phyloP scores from a whole-genome alignment of 1,140 invertebrate genomes.

The Condylostylus longicornis region DNA sequence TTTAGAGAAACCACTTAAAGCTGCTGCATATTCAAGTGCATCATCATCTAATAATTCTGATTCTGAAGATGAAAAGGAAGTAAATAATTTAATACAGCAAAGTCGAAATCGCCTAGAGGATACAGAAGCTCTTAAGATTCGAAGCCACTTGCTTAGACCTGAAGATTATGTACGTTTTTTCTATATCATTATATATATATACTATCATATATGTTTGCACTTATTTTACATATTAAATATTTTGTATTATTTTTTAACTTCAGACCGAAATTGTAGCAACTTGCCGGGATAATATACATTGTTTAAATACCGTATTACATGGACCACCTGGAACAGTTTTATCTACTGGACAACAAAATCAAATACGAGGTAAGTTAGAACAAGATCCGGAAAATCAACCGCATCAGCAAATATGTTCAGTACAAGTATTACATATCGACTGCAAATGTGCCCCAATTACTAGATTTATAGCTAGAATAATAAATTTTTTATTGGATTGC shows the following conservation, averaged over 20 bases:
- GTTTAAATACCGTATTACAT: constrained; percentile 41
- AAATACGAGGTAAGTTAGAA: constrained; percentile 30
- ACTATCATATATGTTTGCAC: background rate
- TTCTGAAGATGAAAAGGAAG: constrained; percentile 28
- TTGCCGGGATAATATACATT: constrained; percentile 56
- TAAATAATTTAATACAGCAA: constrained; percentile 25
- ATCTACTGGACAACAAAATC: constrained; percentile 21
- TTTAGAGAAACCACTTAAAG: constrained; percentile 25
- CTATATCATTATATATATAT: background rate
- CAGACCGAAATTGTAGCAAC: constrained; percentile 59
- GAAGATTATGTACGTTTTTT: constrained; percentile 30
- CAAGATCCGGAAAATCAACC: background rate
- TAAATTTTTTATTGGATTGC: constrained; percentile 25
- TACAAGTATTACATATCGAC: constrained; percentile 8
- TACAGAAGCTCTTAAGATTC: constrained; percentile 26
- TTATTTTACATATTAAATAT: background rate
- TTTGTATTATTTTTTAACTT: constrained; percentile 5
- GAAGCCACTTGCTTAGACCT: constrained; percentile 26
- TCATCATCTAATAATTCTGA: constrained; percentile 24
- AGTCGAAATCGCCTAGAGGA: constrained; percentile 25
- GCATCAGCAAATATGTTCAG: background rate
- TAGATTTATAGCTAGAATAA: constrained; percentile 26
- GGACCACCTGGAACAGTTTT: constrained; percentile 28
- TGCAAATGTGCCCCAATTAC: constrained; percentile 30
- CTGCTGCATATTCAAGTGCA: constrained; percentile 18